Evolutionary conservation across 2,888 invertebrate genomes (phyloP), one percentile per base, ranked within the genome.

Genomic region (Trypoxylon attenuatum): DNA sequence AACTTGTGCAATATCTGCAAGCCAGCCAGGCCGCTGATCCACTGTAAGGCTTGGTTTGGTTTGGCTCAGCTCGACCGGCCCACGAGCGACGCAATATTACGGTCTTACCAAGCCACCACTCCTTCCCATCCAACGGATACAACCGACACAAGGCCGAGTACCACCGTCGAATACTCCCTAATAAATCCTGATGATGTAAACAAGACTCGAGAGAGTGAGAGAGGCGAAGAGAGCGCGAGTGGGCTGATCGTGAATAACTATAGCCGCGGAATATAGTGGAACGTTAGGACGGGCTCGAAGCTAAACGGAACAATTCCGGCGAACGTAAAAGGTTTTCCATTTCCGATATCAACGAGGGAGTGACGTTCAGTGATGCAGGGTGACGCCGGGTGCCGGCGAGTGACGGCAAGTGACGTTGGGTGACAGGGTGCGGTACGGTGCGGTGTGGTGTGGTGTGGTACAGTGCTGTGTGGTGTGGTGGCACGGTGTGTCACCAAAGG

Each of bases 1-100:
- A 52, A 68, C 55, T 68, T 21, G 22, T 25, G 66, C 52, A 52
- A 60, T 68, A 68, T 53, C 51, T 13, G 43, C 16, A 47, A 52
- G 29, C 58, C 22, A 27, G 21, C 21, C 16, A 65, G 25, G 6
- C 33, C 42, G 25, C 2, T 10, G 22, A 18, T 8, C n/a, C n/a
- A n/a, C n/a, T n/a, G n/a, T n/a, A n/a, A n/a, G n/a, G n/a, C n/a
- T n/a, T n/a, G n/a, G n/a, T n/a, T n/a, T n/a, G n/a, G n/a, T n/a
- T n/a, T n/a, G n/a, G n/a, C n/a, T n/a, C 33, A 10, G 13, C 2
- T 8, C 4, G 10, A 33, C 5, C 33, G 5, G 8, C 33, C 13
- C 33, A 4, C 6, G 4, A 8, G 3, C 33, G 4, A n/a, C 33
- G 33, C n/a, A 13, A n/a, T n/a, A n/a, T n/a, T n/a, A n/a, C n/a